Percentiles rank a stretch among this genome's conserved stretches.
Conservation (phyloP, 2,888 invertebrate species). For the Aromia moschata region DNA sequence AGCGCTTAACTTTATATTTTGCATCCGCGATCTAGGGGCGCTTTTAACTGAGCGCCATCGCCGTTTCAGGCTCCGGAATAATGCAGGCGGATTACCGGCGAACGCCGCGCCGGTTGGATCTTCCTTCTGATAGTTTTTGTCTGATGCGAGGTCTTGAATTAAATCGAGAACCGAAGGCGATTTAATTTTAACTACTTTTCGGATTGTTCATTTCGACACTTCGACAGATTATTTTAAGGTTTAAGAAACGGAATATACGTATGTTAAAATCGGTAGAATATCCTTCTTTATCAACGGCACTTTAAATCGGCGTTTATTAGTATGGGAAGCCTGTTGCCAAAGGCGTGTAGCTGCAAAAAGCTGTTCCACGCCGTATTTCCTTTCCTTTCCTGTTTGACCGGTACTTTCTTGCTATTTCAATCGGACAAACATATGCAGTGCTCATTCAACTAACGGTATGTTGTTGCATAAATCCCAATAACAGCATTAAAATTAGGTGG, state of each 20-base stretch:
- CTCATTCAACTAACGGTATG: too few relatives aligned
- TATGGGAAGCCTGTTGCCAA: not conserved
- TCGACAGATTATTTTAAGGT: not conserved
- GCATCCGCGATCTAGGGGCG: slow-evolving; percentile 1
- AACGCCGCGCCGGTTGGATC: not conserved
- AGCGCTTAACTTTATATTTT: slow-evolving; percentile 3
- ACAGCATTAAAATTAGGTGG: too few relatives aligned
- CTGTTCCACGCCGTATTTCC: too few relatives aligned
- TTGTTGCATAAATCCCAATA: too few relatives aligned
- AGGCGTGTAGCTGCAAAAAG: too few relatives aligned
- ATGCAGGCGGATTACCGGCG: slow-evolving; percentile 13
- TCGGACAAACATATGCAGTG: too few relatives aligned
- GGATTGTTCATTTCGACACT: not conserved
- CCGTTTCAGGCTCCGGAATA: slow-evolving; percentile 5
- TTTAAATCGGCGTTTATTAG: not conserved
- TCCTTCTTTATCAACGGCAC: not conserved
- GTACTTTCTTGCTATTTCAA: too few relatives aligned
- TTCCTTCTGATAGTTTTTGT: slow-evolving; percentile 8
- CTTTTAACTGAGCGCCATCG: too few relatives aligned
- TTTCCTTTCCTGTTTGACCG: too few relatives aligned
- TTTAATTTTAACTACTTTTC: slow-evolving; percentile 2
- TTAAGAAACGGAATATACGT: not conserved
- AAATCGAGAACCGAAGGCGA: not conserved
- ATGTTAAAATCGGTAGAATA: not conserved
- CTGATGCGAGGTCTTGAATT: not conserved